These are phyloP conservation scores for Artibeus jamaicensis DNA, from an alignment of 2,797 vertebrate genomes.

Conservation along the genomic window DNA sequence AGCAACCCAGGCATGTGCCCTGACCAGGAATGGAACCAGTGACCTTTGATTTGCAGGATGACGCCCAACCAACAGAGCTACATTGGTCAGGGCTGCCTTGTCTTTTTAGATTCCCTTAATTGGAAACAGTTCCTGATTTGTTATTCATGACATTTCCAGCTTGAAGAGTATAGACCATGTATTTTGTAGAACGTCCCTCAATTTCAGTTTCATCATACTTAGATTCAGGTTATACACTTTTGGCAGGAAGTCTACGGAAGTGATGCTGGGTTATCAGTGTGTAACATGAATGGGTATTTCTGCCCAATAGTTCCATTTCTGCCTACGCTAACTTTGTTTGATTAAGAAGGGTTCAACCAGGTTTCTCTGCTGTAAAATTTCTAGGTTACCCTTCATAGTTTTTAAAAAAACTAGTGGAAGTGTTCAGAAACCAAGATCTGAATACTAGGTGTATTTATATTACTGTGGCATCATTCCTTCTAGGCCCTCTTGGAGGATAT, in stretches of 20 bases:
- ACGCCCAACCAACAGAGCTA: background rate
- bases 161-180: background rate
- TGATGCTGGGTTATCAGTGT: background rate
- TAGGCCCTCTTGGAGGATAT: background rate
- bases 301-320: no score
- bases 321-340: background rate
- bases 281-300: background rate
- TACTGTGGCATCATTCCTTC: background rate
- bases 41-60: background rate
- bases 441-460: background rate
- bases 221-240: background rate
- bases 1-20: background rate
- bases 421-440: background rate
- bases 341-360: background rate
- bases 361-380: background rate
- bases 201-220: background rate
- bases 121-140: background rate
- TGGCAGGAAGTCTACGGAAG: background rate
- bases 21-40: background rate
- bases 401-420: background rate
- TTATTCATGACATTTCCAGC: background rate
- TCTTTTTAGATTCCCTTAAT: background rate
- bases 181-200: background rate
- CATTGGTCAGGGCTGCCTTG: background rate
- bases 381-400: background rate